These are phyloP conservation scores for Acyrthosiphon pisum DNA, from an alignment of 1,140 invertebrate genomes.

Conservation along the genomic window DNA sequence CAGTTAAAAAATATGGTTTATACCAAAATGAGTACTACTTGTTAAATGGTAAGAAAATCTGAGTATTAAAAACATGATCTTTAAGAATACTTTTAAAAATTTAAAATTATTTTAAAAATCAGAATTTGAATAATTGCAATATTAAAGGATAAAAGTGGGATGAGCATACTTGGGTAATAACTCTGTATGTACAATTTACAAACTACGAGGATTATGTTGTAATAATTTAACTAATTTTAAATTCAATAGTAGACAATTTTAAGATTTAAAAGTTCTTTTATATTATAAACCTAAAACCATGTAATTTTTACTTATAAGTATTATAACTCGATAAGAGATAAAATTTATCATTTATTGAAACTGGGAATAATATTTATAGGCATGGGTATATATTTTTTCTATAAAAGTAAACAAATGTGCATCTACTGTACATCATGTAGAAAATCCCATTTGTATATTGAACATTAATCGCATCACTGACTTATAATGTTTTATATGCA, in stretches of 20 bases:
- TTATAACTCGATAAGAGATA: neutral
- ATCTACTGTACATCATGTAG: no score
- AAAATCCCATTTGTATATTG: neutral
- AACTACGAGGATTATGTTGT: neutral
- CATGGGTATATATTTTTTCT: neutral
- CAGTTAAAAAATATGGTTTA: no score
- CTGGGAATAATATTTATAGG: neutral
- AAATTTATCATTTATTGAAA: neutral
- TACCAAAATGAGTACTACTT: no score
- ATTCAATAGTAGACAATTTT: neutral
- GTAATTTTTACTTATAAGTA: neutral
- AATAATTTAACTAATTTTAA: neutral
- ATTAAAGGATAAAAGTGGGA: no score
- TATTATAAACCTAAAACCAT: neutral
- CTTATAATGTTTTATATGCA: neutral
- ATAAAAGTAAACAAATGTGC: neutral
- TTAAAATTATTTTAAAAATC: no score
- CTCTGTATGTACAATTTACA: neutral
- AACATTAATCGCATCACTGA: neutral
- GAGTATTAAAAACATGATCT: no score
- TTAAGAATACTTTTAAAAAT: no score
- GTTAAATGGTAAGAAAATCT: no score
- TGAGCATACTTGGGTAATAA: neutral
- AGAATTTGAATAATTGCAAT: neutral
- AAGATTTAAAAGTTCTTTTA: neutral